phyloP scores from a whole-genome alignment of 2,797 vertebrate genomes.

The Aplochiton taeniatus region DNA sequence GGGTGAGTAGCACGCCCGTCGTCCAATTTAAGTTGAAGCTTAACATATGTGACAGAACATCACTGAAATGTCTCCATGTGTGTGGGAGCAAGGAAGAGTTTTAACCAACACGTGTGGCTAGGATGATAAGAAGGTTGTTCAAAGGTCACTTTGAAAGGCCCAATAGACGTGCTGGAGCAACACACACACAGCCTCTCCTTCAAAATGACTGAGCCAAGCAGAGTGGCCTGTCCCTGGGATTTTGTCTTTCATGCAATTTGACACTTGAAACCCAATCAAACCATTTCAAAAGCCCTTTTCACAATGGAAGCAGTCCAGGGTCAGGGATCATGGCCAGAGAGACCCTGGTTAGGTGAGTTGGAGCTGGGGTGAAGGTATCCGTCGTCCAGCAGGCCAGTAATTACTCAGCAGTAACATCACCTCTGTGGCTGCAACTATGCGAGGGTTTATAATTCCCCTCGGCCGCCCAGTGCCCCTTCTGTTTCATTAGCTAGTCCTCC shows the following conservation, averaged over 20 bases:
- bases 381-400: constrained; percentile 20
- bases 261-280: constrained; percentile 46
- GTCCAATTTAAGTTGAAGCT: not conserved
- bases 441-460: constrained; percentile 53
- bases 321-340: constrained; percentile 19
- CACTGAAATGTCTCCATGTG: not conserved
- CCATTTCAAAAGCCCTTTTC: constrained; percentile 30
- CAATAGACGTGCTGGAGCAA: constrained; percentile 25
- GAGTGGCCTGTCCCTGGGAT: not conserved
- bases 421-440: constrained; percentile 20
- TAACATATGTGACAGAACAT: constrained; percentile 4
- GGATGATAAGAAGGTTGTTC: constrained; percentile 25
- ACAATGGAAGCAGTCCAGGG: constrained; percentile 19
- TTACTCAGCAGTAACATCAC: constrained; percentile 13
- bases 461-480: constrained; percentile 67
- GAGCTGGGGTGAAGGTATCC: constrained; percentile 51
- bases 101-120: not conserved
- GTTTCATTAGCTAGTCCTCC: constrained; percentile 71
- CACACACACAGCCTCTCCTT: not conserved
- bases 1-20: not conserved
- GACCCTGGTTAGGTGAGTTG: constrained; percentile 17
- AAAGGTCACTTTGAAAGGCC: constrained; percentile 41
- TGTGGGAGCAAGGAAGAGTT: not conserved
- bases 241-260: constrained; percentile 12
- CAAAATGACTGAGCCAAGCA: not conserved